A percentile compares a stretch with the other conserved stretches of the same genome.
These are phyloP conservation scores for Holotrichia oblita DNA, from an alignment of 1,140 invertebrate species.

Conservation along the genomic window DNA sequence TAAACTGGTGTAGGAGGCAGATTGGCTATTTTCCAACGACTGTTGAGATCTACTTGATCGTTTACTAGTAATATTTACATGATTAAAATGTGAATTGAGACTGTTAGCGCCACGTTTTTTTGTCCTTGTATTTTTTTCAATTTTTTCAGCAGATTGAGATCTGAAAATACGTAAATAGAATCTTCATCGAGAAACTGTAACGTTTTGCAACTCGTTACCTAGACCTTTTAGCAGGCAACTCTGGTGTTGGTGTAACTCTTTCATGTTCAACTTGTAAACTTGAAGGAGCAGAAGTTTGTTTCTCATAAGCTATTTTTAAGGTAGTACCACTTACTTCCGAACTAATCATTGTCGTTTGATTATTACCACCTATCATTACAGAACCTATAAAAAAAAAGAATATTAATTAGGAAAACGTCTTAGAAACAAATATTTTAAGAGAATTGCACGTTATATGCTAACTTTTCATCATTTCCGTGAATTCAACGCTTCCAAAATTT, in stretches of 20 bases:
- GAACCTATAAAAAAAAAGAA: conserved; percentile 43
- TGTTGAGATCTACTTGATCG: conserved; percentile 49
- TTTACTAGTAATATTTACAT: conserved; percentile 41
- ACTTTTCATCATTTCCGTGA: no score
- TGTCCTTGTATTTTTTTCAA: conserved; percentile 53
- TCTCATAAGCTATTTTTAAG: conserved; percentile 65
- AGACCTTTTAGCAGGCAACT: conserved; percentile 60
- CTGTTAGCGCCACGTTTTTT: conserved; percentile 55
- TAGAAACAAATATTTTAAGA: no score
- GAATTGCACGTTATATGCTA: no score
- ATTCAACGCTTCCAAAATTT: not conserved
- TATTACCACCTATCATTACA: conserved; percentile 51
- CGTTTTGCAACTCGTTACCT: conserved; percentile 53
- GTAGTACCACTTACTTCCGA: conserved; percentile 61
- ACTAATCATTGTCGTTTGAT: conserved; percentile 49
- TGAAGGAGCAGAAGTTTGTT: conserved; percentile 56
- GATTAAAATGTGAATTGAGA: conserved; percentile 44
- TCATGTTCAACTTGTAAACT: conserved; percentile 48
- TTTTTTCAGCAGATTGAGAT: conserved; percentile 59
- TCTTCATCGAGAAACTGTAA: not conserved
- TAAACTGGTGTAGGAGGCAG: not conserved
- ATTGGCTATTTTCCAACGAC: conserved; percentile 36
- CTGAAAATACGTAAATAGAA: conserved; percentile 41
- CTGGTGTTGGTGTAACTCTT: conserved; percentile 55
- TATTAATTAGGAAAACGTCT: not conserved